Base-by-base conservation (phyloP, 2,113 vertebrate species). In the Scortum barcoo region DNA sequence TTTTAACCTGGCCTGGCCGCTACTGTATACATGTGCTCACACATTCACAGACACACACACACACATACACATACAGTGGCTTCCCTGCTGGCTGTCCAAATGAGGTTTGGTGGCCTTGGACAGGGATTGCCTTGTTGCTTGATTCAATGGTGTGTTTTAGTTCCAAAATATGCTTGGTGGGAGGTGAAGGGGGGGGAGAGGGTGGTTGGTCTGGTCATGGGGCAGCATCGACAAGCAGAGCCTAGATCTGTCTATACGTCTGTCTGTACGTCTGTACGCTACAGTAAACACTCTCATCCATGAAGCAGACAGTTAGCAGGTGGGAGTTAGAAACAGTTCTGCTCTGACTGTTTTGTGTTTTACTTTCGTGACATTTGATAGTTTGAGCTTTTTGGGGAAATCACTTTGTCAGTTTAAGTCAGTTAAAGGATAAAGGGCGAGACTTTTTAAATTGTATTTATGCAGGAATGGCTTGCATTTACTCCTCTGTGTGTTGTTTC, bases 101-200 rank as follows among this genome's bases (percentile, higher is more conserved):
- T 90, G 90, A 92, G 91, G 89, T 92, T 93, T 93, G 89, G 90
- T 93, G 91, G 90, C 90, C 69, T 74, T 82, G 91, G 87, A 94
- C 93, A 94, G 93, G 88, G 93, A 87, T 84, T 83, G 84, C 92
- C 89, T 93, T 94, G 93, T 93, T 91, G 40, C 89, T 90, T 0
- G 2, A 56, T 88, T 92, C 91, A 93, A 91, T 93, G 93, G 90
- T 86, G 92, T 92, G 89, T 93, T 93, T 93, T 92, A 92, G 83
- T 74, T 93, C 87, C 84, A 92, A 94, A 94, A 93, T 94, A 94
- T 91, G 90, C 72, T 85, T 22, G 80, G 86, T 88, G 80, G 87
- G 89, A 85, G 88, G 80, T 69, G 83, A 53, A 61, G 7, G 20
- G 42, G 38, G 72, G 75, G 38, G 72, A 72, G 65, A 12, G 66